phyloP scores from a whole-genome alignment of 2,888 invertebrate species.

The Calephelis perditalis region DNA sequence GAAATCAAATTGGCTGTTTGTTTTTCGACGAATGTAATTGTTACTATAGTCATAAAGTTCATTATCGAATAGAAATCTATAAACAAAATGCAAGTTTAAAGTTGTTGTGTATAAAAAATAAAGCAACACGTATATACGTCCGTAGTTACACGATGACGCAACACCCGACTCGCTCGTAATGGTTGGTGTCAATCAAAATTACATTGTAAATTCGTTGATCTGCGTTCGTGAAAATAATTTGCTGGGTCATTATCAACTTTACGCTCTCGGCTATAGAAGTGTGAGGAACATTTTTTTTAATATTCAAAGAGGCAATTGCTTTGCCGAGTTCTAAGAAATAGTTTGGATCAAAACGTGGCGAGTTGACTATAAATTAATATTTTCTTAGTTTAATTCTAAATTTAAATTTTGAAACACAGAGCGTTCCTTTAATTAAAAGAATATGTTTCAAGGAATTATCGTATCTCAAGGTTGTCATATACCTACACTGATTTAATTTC shows the following conservation, averaged over 20 bases:
- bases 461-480: background rate
- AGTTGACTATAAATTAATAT: slow-evolving; percentile 49
- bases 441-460: too few relatives aligned
- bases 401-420: slow-evolving; percentile 13
- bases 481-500: background rate
- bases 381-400: slow-evolving; percentile 27
- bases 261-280: slow-evolving; percentile 26
- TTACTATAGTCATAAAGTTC: slow-evolving; percentile 24
- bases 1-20: slow-evolving; percentile 24
- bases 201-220: slow-evolving; percentile 61
- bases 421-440: too few relatives aligned
- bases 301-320: slow-evolving; percentile 32
- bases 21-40: slow-evolving; percentile 4
- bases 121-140: slow-evolving; percentile 36
- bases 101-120: slow-evolving; percentile 34
- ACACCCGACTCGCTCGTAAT: slow-evolving; percentile 69
- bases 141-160: slow-evolving; percentile 69
- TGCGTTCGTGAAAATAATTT: slow-evolving; percentile 41
- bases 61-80: slow-evolving; percentile 27
- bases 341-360: slow-evolving; percentile 49
- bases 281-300: slow-evolving; percentile 16
- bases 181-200: slow-evolving; percentile 77
- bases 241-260: slow-evolving; percentile 42
- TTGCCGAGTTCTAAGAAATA: slow-evolving; percentile 57
- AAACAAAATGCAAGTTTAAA: slow-evolving; percentile 29